Evolutionary conservation across 2,888 invertebrate genomes (phyloP).

Genomic region (Labia minor): DNA sequence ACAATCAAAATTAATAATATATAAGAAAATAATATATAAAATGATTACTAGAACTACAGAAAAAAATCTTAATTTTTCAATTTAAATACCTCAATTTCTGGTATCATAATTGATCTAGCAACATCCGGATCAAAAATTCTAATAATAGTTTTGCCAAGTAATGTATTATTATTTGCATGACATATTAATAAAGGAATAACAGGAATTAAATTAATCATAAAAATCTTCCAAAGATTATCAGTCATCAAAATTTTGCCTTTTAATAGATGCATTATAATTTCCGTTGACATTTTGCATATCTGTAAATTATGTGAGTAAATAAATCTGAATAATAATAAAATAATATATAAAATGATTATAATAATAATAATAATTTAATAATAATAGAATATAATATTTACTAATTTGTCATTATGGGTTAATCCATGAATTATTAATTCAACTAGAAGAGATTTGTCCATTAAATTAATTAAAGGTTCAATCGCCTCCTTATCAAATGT

Average conservation of each 20-base stretch:
- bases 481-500: neutral
- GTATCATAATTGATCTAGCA: conserved; percentile 46
- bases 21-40: neutral
- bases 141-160: conserved; percentile 48
- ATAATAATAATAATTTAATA: neutral
- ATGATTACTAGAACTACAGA: neutral
- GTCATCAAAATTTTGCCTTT: conserved; percentile 53
- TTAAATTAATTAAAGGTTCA: conserved; percentile 43
- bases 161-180: conserved; percentile 42
- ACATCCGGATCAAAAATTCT: conserved; percentile 54
- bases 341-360: neutral
- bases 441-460: conserved; percentile 46
- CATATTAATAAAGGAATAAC: conserved; percentile 51
- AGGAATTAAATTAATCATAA: conserved; percentile 48
- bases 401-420: conserved; percentile 37
- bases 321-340: conserved; percentile 20
- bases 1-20: neutral
- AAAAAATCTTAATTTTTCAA: conserved; percentile 9
- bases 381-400: conserved; percentile 27
- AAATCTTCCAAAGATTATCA: conserved; percentile 49
- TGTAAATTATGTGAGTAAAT: no score
- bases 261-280: conserved; percentile 50
- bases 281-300: conserved; percentile 47
- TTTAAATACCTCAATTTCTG: conserved; percentile 40
- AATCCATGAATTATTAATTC: conserved; percentile 56